phyloP scores from a whole-genome alignment of 1,140 invertebrate species.

The Teleopsis dalmanni region DNA sequence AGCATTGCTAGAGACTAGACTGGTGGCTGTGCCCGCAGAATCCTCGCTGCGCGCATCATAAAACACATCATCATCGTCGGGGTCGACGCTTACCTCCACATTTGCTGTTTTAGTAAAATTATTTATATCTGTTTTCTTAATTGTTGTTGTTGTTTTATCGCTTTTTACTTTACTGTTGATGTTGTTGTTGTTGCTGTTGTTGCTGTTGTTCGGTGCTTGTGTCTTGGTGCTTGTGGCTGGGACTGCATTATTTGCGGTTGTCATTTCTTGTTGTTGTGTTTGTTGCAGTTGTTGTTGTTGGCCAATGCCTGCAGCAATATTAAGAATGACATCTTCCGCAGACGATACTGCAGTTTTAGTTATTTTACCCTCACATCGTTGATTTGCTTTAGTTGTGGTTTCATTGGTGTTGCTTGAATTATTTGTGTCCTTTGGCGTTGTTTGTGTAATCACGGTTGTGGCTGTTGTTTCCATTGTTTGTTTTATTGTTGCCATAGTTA shows the following conservation, averaged over 20 bases:
- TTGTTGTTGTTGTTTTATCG: not conserved
- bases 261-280: too few relatives aligned
- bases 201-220: not conserved
- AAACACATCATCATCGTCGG: conserved; percentile 35
- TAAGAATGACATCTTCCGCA: too few relatives aligned
- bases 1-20: conserved; percentile 1
- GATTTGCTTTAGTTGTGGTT: too few relatives aligned
- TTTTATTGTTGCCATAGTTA: not conserved
- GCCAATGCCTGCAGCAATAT: not conserved
- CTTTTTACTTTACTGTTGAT: conserved; percentile 9
- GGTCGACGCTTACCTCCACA: not conserved
- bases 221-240: not conserved
- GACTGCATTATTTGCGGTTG: too few relatives aligned
- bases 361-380: too few relatives aligned
- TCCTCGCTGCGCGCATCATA: conserved; percentile 40
- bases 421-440: not conserved
- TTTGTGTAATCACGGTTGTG: not conserved
- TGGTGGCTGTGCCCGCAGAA: conserved; percentile 16
- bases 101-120: not conserved
- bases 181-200: not conserved
- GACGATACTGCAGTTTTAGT: not conserved
- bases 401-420: not conserved
- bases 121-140: not conserved
- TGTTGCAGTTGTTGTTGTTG: too few relatives aligned
- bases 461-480: not conserved